phyloP scores from a whole-genome alignment of 2,113 vertebrate species.

The Anser cygnoides region DNA sequence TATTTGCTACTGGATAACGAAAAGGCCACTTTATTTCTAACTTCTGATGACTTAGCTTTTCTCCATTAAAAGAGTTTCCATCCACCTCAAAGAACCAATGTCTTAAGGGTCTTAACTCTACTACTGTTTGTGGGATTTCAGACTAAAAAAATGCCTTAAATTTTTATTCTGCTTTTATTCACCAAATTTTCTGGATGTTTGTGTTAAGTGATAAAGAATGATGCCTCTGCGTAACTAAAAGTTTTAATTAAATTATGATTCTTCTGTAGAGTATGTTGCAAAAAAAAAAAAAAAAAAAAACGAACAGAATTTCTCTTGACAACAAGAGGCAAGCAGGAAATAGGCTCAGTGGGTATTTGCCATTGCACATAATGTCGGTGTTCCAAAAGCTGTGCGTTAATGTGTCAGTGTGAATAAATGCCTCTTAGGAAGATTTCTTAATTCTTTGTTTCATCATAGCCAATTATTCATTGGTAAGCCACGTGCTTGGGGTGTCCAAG shows the following conservation, averaged over 20 bases:
- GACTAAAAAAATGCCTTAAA: not conserved
- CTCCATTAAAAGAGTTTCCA: not conserved
- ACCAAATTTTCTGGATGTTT: not conserved
- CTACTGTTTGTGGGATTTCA: not conserved
- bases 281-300: not conserved
- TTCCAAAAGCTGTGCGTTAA: not conserved
- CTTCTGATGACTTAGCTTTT: not conserved
- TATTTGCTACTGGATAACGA: not conserved
- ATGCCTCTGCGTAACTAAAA: not conserved
- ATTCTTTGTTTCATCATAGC: not conserved
- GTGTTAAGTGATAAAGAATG: not conserved
- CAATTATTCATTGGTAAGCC: not conserved
- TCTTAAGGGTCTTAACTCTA: not conserved
- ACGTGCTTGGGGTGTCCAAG: not conserved
- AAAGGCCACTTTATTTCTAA: not conserved
- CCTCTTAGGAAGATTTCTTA: not conserved
- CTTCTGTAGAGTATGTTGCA: not conserved
- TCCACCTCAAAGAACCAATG: not conserved
- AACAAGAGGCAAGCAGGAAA: not conserved
- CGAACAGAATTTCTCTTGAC: not conserved
- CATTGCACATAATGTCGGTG: accelerated
- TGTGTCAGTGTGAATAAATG: not conserved
- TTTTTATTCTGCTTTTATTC: not conserved
- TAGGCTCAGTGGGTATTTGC: not conserved
- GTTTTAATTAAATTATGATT: not conserved